Evolutionary conservation across 1,140 invertebrate genomes (phyloP).

Genomic region (Rhysida immarginata): DNA sequence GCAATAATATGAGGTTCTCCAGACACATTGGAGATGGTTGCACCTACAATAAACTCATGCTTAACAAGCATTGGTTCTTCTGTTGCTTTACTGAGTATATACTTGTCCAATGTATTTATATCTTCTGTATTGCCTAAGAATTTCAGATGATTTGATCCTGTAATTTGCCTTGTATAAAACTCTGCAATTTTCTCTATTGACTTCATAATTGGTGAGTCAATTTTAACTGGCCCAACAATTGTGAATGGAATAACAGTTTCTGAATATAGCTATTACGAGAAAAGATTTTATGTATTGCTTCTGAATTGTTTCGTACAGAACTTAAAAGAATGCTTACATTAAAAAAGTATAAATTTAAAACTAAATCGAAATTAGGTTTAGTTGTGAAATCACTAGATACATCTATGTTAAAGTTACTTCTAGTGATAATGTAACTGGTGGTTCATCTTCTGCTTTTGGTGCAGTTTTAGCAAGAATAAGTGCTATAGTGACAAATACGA

Average conservation of each 20-base stretch:
- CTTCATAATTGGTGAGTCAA: neutral
- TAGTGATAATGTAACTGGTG: slow-evolving; percentile 15
- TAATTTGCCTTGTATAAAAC: neutral
- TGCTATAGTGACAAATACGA: slow-evolving; percentile 20
- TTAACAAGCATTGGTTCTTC: neutral
- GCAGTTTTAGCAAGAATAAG: slow-evolving; percentile 18
- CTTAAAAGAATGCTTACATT: no score
- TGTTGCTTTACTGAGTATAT: neutral
- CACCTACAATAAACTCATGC: neutral
- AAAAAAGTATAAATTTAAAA: no score
- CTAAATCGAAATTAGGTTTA: no score
- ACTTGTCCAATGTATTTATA: neutral
- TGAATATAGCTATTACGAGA: neutral
- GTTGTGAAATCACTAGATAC: no score
- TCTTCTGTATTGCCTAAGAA: neutral
- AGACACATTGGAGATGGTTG: neutral
- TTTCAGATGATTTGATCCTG: neutral
- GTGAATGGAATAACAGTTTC: neutral
- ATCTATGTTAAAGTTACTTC: slow-evolving; percentile 17
- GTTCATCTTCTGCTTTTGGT: slow-evolving; percentile 20
- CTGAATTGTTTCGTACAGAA: no score
- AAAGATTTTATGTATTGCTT: no score
- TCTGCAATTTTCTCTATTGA: no score
- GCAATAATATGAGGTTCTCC: slow-evolving; percentile 16
- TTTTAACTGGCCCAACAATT: neutral